Conservation (phyloP, 2,113 vertebrate species). For the Boulengeromyrus knoepffleri region DNA sequence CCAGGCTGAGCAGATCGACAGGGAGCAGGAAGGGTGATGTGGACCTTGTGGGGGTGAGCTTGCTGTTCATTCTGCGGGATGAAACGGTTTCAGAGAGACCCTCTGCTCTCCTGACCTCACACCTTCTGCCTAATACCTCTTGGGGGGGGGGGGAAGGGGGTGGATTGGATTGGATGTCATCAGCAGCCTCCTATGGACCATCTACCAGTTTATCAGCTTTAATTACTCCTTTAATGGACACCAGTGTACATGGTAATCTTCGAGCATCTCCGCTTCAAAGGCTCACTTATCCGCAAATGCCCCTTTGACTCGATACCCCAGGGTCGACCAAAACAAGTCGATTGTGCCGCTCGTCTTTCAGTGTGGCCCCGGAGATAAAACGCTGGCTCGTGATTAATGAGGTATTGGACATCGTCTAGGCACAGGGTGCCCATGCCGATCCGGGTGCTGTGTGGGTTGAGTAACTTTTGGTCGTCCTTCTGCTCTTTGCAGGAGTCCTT, state of each 20-base stretch:
- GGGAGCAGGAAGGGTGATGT: background rate
- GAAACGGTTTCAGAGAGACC: background rate
- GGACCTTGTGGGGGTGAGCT: background rate
- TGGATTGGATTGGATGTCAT: background rate
- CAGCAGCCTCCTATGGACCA: background rate
- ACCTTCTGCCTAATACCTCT: background rate
- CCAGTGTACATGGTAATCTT: slow-evolving; percentile 46
- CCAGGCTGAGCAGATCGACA: background rate
- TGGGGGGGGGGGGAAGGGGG: background rate
- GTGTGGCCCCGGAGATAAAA: slow-evolving; percentile 59
- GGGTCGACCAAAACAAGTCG: slow-evolving; percentile 32
- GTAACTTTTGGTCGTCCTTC: background rate
- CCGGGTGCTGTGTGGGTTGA: background rate
- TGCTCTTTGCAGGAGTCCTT: slow-evolving; percentile 66
- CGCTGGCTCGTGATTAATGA: slow-evolving; percentile 35
- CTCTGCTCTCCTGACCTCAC: background rate
- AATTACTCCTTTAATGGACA: slow-evolving; percentile 49
- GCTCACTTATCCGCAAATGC: slow-evolving; percentile 47
- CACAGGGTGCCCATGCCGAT: background rate
- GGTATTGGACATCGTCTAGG: background rate
- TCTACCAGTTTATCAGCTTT: slow-evolving; percentile 40
- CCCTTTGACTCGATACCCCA: slow-evolving; percentile 47
- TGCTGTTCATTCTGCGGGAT: background rate
- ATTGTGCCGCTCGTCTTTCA: slow-evolving; percentile 55
- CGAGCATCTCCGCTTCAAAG: slow-evolving; percentile 41